A percentile compares a stretch with the other conserved stretches of the same genome.
Conservation (phyloP, 2,888 invertebrate genomes). For the Abrostola triplasia region DNA sequence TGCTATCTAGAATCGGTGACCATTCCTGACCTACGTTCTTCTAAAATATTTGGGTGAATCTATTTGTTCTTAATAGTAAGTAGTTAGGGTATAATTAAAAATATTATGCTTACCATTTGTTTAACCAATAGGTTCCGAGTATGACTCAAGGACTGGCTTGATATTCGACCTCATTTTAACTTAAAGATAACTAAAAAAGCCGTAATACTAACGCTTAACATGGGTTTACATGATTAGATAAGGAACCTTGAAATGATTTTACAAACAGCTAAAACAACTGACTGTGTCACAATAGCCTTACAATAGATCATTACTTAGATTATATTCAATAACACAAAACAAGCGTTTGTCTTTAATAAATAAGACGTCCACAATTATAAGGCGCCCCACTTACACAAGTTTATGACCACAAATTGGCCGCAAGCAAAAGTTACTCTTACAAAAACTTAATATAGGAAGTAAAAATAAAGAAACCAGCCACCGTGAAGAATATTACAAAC, state of each 20-base stretch:
- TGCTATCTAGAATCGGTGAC: too few species aligned
- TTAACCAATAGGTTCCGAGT: not conserved
- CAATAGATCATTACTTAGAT: not conserved
- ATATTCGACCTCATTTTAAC: not conserved
- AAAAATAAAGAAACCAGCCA: constrained; percentile 42
- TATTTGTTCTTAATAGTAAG: too few species aligned
- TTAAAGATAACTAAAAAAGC: not conserved
- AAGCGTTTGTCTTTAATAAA: not conserved
- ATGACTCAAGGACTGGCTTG: not conserved
- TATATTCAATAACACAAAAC: not conserved
- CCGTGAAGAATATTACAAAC: constrained; percentile 47
- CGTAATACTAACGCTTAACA: not conserved
- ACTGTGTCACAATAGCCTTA: not conserved
- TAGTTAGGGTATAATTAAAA: too few species aligned
- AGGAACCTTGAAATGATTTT: not conserved
- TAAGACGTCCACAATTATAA: constrained; percentile 11
- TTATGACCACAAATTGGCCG: constrained; percentile 29
- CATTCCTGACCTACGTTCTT: too few species aligned
- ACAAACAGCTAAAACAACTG: not conserved
- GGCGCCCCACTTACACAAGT: constrained; percentile 27
- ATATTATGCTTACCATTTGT: not conserved
- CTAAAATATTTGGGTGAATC: too few species aligned
- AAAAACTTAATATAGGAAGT: constrained; percentile 47
- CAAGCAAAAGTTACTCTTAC: constrained; percentile 28
- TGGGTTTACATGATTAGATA: not conserved